A percentile compares a stretch with the other conserved stretches of the same genome.
These are phyloP conservation scores for Argyra leucocephala DNA, from an alignment of 2,888 invertebrate species.

Conservation along the genomic window DNA sequence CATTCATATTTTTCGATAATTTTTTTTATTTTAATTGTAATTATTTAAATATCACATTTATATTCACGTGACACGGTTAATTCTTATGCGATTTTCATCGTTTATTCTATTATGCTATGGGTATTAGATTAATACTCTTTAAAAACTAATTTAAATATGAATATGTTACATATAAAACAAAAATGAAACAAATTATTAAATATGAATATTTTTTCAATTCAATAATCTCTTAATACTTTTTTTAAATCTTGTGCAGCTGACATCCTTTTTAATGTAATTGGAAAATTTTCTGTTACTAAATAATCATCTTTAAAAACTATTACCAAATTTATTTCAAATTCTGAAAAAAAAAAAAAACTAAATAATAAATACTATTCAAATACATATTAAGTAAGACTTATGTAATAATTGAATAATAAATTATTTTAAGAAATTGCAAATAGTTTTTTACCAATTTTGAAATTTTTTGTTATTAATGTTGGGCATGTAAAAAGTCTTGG, in stretches of 20 bases:
- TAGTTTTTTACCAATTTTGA: slow-evolving; percentile 75
- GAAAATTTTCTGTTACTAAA: slow-evolving; percentile 89
- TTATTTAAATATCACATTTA: too few species aligned
- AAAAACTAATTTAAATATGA: too few species aligned
- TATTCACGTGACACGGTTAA: too few species aligned
- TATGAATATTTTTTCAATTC: slow-evolving; percentile 10
- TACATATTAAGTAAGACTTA: slow-evolving; percentile 11
- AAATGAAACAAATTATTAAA: too few species aligned
- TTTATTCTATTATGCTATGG: too few species aligned
- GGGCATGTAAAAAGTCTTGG: slow-evolving; percentile 93
- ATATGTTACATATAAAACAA: too few species aligned
- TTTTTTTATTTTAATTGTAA: too few species aligned
- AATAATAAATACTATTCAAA: slow-evolving; percentile 21
- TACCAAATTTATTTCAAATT: slow-evolving; percentile 89
- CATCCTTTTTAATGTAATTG: slow-evolving; percentile 34
- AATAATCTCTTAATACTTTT: slow-evolving; percentile 24
- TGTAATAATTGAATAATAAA: neutral
- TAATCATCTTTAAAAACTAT: slow-evolving; percentile 89
- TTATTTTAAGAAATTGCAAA: slow-evolving; percentile 19
- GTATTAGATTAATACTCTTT: too few species aligned
- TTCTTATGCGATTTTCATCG: too few species aligned
- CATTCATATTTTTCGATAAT: too few species aligned
- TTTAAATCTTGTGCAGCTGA: slow-evolving; percentile 27
- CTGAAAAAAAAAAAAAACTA: slow-evolving; percentile 50
- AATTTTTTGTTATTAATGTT: slow-evolving; percentile 78